Conservation (phyloP, 2,888 invertebrate genomes). For the Luperina nickerlii region DNA sequence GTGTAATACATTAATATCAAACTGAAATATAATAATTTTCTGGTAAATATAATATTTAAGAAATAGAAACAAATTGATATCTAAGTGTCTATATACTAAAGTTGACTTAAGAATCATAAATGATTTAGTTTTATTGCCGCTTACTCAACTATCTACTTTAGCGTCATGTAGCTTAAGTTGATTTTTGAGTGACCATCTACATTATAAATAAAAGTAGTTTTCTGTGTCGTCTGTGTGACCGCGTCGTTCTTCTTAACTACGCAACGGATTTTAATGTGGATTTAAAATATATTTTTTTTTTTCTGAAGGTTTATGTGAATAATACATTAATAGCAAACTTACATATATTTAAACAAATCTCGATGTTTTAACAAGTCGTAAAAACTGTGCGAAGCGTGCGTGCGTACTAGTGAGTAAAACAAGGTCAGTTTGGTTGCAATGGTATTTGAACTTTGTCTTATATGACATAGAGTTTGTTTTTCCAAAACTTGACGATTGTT, state of each 20-base stretch:
- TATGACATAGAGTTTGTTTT: neutral
- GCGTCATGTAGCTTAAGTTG: neutral
- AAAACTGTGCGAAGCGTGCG: neutral
- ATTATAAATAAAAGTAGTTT: neutral
- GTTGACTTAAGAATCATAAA: neutral
- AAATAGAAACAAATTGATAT: neutral
- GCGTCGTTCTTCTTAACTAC: neutral
- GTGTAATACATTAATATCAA: neutral
- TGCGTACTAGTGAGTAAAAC: neutral
- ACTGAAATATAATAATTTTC: slow-evolving; percentile 1
- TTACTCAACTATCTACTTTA: neutral
- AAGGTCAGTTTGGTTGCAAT: neutral
- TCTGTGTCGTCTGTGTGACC: neutral
- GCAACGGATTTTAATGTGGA: neutral
- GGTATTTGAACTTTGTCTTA: neutral
- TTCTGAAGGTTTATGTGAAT: neutral
- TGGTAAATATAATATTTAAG: neutral
- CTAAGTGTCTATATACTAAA: neutral
- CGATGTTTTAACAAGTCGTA: neutral
- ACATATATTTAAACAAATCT: neutral
- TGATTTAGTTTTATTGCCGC: neutral
- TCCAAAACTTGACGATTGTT: neutral
- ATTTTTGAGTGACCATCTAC: slow-evolving; percentile 2
- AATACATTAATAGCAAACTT: neutral
- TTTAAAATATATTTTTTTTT: neutral